Base-by-base conservation (phyloP, 2,797 vertebrate species). In the Dicrostonyx torquatus region DNA sequence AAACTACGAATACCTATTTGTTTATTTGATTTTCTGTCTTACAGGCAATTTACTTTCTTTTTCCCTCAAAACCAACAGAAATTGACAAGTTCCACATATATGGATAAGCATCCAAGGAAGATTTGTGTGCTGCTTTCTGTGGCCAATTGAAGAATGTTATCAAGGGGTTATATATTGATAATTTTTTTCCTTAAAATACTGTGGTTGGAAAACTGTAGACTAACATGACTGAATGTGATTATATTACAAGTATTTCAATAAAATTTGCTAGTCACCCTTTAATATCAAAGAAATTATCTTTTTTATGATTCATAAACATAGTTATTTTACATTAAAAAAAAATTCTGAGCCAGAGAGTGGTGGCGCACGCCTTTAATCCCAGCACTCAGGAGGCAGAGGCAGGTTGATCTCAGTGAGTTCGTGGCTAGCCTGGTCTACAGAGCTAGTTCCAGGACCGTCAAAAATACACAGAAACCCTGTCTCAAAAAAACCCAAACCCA, bases 111-210 rank as follows among this genome's bases (percentile, higher is more conserved):
- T 89, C 12, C 14, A 60, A 86, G 66, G 62, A 88, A 91, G 17
- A 5, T 37, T 66, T 55, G 29, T 91, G 15, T 78, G 79, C 66
- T 93, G n/a, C 68, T 77, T 95, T 93, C 85, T 93, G 75, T 66
- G 45, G 12, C 79, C 55, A 60, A 58, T 68, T 87, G 89, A 82
- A 64, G 29, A 83, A 88, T 82, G 93, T 86, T 78, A 17, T 82
- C 43, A 85, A 84, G 11, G 34, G 66, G 14, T 85, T 82, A 37
- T 86, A 13, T 62, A 73, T 14, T n/a, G 86, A 40, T 87, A 48
- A 62, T 11, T 72, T 90, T 93, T 87, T 85, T 45, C 31, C 79
- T 70, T 73, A 83, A 92, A 89, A 78, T 82, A 82, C 3, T 64
- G 20, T 60, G 40, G 62, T 18, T 89, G 55, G 72, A 76, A 90